Conservation (phyloP, 1,140 invertebrate genomes). For the Muscidifurax raptorellus region DNA sequence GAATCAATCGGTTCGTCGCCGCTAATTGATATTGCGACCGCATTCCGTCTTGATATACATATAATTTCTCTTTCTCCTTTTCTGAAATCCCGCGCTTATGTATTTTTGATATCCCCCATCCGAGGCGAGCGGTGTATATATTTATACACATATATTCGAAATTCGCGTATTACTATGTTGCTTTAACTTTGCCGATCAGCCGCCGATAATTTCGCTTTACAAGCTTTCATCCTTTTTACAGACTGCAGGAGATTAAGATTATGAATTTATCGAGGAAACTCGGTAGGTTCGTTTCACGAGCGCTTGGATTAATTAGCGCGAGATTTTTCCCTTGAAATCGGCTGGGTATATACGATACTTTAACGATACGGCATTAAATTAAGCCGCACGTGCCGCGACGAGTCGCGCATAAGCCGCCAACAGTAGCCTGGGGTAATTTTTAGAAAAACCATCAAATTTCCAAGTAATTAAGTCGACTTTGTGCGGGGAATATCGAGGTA, state of each 20-base stretch:
- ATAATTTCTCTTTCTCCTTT: neutral
- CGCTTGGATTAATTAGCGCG: neutral
- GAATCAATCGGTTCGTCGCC: constrained; percentile 8
- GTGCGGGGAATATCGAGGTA: neutral
- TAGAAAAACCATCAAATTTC: neutral
- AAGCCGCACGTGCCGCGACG: neutral
- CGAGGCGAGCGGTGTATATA: neutral
- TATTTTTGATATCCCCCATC: neutral
- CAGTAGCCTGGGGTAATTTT: neutral
- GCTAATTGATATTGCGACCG: constrained; percentile 41
- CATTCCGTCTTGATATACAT: constrained; percentile 24
- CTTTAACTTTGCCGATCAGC: neutral
- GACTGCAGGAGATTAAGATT: neutral
- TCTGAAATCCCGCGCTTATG: neutral
- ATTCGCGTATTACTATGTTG: neutral
- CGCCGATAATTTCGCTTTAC: neutral
- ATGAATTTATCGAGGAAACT: neutral
- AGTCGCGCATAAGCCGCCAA: neutral
- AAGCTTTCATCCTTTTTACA: neutral
- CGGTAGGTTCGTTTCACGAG: neutral
- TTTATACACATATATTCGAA: too few relatives aligned
- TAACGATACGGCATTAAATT: neutral
- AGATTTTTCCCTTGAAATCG: neutral
- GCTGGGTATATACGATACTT: neutral
- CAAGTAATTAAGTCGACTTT: neutral